A percentile compares a stretch with the other conserved stretches of the same genome.
These are phyloP conservation scores for Lobophora halterata DNA, from an alignment of 2,888 invertebrate genomes.

Conservation along the genomic window DNA sequence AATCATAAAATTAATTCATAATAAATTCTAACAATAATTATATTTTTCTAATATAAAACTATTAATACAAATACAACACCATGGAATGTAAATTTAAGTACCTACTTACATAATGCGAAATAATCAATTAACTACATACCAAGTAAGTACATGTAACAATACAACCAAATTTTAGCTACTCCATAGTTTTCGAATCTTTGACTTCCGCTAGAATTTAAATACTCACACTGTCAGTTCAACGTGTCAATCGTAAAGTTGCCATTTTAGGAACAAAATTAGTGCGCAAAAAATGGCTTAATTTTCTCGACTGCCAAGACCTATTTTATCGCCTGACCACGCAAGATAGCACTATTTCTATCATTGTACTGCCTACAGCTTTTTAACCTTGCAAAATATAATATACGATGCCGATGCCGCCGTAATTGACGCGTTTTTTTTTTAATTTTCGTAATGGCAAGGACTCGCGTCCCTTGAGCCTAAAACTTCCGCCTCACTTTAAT, in stretches of 20 bases:
- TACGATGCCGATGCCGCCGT: conserved; percentile 4
- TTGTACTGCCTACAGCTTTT: conserved; percentile 7
- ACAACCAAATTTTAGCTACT: conserved; percentile 39
- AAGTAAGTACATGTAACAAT: conserved; percentile 34
- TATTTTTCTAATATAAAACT: conserved; percentile 22
- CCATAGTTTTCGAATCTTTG: not conserved
- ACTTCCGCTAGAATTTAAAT: too few species aligned
- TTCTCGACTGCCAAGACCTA: not conserved
- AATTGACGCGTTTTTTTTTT: conserved; percentile 3
- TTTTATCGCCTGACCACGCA: too few species aligned
- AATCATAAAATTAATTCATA: conserved; percentile 37
- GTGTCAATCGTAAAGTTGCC: too few species aligned
- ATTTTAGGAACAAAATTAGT: too few species aligned
- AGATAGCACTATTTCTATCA: conserved; percentile 1
- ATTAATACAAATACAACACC: conserved; percentile 34
- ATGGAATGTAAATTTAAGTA: conserved; percentile 46
- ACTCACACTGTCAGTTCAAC: too few species aligned
- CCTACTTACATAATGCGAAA: conserved; percentile 34
- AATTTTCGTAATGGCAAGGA: conserved; percentile 4
- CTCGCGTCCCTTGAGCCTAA: conserved; percentile 8
- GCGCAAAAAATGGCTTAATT: conserved; percentile 4
- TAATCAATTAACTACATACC: conserved; percentile 35
- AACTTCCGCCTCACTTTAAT: conserved; percentile 20
- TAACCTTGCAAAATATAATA: conserved; percentile 3
- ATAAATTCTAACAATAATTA: conserved; percentile 34